Percentiles rank a stretch among this genome's conserved stretches.
Evolutionary conservation across 2,888 invertebrate genomes (phyloP).

Genomic region (Troides aeacus): DNA sequence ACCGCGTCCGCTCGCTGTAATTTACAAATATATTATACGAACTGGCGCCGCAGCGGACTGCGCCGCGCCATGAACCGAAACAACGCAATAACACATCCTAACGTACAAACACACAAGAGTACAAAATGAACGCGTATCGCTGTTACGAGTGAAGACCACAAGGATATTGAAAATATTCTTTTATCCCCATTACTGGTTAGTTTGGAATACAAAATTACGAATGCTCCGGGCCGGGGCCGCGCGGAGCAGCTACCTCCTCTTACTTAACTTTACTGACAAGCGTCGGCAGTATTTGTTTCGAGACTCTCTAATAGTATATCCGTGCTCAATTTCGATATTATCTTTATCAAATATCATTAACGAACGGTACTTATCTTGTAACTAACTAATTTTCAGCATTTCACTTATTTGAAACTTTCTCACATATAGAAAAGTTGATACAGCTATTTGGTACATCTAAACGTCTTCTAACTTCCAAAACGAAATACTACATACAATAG

Average conservation of each 20-base stretch:
- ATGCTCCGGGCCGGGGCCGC: constrained; percentile 44
- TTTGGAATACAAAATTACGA: constrained; percentile 65
- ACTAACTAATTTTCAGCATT: constrained; percentile 74
- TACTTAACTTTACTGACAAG: constrained; percentile 62
- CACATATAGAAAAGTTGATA: constrained; percentile 78
- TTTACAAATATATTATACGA: constrained; percentile 76
- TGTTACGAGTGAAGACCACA: constrained; percentile 78
- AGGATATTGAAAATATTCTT: constrained; percentile 73
- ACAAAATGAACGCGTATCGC: constrained; percentile 72
- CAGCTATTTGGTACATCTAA: constrained; percentile 79
- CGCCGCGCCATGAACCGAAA: constrained; percentile 55
- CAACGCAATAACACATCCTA: constrained; percentile 52
- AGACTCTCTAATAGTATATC: constrained; percentile 74
- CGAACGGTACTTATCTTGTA: constrained; percentile 72
- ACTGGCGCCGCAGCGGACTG: constrained; percentile 61
- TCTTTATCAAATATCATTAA: constrained; percentile 63
- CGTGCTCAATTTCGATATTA: constrained; percentile 72
- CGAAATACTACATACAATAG: constrained; percentile 77
- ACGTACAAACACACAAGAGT: constrained; percentile 57
- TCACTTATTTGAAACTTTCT: constrained; percentile 66
- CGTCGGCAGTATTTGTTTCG: constrained; percentile 73
- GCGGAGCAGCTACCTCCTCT: constrained; percentile 46
- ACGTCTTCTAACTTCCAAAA: constrained; percentile 74
- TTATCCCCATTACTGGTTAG: constrained; percentile 50
- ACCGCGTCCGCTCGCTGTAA: constrained; percentile 75